A percentile compares a stretch with the other conserved stretches of the same genome.
These are phyloP conservation scores for Vespertilio murinus DNA, from an alignment of 2,797 vertebrate species.

Conservation along the genomic window DNA sequence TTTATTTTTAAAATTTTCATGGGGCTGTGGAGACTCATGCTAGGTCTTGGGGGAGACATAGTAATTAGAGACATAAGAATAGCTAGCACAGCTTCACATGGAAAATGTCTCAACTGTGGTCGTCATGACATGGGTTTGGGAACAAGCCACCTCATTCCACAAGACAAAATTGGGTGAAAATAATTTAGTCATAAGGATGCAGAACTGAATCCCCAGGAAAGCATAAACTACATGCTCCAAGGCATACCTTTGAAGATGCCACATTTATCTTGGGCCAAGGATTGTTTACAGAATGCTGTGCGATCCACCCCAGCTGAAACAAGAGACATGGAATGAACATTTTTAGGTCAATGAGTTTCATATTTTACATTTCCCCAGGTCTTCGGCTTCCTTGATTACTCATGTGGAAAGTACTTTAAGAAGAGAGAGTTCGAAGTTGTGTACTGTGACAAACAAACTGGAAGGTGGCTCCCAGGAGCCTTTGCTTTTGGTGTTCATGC, in stretches of 20 bases:
- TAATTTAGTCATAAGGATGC: constrained; percentile 56
- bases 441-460: background rate
- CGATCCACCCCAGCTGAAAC: background rate
- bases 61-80: constrained; percentile 61
- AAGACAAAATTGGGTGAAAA: constrained; percentile 57
- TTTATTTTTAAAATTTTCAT: constrained; percentile 36
- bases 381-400: constrained; percentile 33
- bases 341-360: constrained; percentile 31
- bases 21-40: constrained; percentile 19
- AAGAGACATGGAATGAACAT: background rate
- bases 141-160: constrained; percentile 62
- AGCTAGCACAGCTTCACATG: constrained; percentile 60
- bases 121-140: constrained; percentile 54
- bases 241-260: constrained; percentile 36
- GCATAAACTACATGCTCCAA: constrained; percentile 27
- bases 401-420: constrained; percentile 43
- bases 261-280: background rate
- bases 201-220: constrained; percentile 50
- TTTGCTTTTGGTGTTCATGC: background rate
- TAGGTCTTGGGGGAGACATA: background rate
- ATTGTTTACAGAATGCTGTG: background rate
- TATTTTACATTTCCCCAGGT: constrained; percentile 48
- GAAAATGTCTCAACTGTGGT: constrained; percentile 66
- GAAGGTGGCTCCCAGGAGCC: background rate
- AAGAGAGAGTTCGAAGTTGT: constrained; percentile 16